These are phyloP conservation scores for Gastrophysa polygoni DNA, from an alignment of 2,888 invertebrate species.

Conservation along the genomic window DNA sequence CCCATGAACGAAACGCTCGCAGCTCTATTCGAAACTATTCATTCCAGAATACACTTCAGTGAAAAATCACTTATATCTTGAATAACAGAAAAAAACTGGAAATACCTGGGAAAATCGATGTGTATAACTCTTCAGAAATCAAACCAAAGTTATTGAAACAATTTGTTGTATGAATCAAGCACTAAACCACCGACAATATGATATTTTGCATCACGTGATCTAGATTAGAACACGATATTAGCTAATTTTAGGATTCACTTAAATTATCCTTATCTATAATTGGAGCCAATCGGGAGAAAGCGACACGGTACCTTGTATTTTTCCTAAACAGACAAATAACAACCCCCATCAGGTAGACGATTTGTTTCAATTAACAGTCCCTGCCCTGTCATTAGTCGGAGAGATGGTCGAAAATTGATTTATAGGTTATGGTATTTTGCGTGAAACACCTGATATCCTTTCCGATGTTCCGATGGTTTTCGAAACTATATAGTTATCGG, in stretches of 20 bases:
- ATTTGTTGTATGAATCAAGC: too few species aligned
- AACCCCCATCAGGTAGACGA: slow-evolving; percentile 23
- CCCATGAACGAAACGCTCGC: too few species aligned
- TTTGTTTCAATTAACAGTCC: slow-evolving; percentile 36
- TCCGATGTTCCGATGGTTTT: not conserved
- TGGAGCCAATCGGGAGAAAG: not conserved
- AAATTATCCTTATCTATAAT: not conserved
- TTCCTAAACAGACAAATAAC: not conserved
- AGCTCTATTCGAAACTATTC: too few species aligned
- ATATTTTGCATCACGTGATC: too few species aligned
- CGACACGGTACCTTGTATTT: not conserved
- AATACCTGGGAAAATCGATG: too few species aligned
- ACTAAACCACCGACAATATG: too few species aligned
- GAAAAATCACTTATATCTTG: too few species aligned
- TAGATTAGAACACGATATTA: not conserved
- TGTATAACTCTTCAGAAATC: too few species aligned
- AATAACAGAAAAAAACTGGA: too few species aligned
- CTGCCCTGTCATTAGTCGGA: slow-evolving; percentile 38
- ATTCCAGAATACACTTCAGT: too few species aligned
- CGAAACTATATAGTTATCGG: not conserved
- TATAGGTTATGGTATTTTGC: not conserved
- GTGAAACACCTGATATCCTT: not conserved
- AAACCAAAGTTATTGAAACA: too few species aligned
- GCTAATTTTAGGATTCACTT: not conserved
- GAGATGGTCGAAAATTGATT: slow-evolving; percentile 11